Base-by-base conservation (phyloP, 2,797 vertebrate species). In the Pangasius larnaudii region DNA sequence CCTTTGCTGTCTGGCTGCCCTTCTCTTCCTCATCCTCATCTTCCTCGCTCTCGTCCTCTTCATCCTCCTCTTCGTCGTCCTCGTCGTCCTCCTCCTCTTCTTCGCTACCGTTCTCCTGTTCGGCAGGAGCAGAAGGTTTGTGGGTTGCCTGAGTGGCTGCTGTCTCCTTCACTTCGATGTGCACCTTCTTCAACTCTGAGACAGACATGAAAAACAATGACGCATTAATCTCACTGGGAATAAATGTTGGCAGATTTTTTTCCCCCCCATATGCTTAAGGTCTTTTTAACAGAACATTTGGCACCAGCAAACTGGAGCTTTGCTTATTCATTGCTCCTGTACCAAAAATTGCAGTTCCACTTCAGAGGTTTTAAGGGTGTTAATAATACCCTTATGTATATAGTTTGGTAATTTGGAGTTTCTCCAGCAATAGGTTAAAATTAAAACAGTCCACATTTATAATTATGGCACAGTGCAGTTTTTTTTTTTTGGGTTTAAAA, bases 81-180 rank as follows among this genome's bases (percentile, higher is more conserved):
- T 96, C 97, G 0, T 97, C 96, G 0, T 97, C 97, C 0, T 97
- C 97, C 0, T 99, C 97, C 0, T 98, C 97, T 0, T 95, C 95
- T 2, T 96, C 94, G 0, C 93, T 94, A 58, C 86, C 94, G 0
- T 93, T 90, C 30, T 90, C 90, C 24, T 87, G 87, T 42, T 89
- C 89, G 22, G 84, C 89, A 2, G 88, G 85, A 39, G 84, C 75
- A 9, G 89, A 9, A 5, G 89, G 51, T 84, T 92, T 53, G 85
- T 93, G 97, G 30, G 87, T 51, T 1, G 92, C 79, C 16, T 82
- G 89, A 0, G 59, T 0, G 0, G 79, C 53, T 22, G 87, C 10
- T 1, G 86, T 94, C 89, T 98, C 98, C 93, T 99, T 98, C 85
- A 99, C 97, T 95, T 98, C 97, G 85, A 99, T 99, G 93, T 98